A percentile compares a stretch with the other conserved stretches of the same genome.
phyloP scores from a whole-genome alignment of 2,797 vertebrate genomes.

The Arrhamphus sclerolepis region DNA sequence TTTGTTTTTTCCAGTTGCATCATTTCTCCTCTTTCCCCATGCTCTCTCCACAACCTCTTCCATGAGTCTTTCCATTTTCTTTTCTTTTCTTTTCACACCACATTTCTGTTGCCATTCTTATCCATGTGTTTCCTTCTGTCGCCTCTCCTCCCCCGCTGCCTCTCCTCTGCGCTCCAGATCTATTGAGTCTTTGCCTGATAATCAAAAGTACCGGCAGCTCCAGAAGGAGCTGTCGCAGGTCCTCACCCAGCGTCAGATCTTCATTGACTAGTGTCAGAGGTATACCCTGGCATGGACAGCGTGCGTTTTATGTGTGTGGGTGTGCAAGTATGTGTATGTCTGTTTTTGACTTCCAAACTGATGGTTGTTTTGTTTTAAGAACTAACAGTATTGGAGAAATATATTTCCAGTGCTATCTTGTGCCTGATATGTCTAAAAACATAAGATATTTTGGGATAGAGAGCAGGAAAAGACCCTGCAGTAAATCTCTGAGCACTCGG shows the following conservation, averaged over 20 bases:
- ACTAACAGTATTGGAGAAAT: background rate
- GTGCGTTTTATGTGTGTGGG: conserved; percentile 42
- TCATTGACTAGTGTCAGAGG: conserved; percentile 97
- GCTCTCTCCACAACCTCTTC: background rate
- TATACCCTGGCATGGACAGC: conserved; percentile 81
- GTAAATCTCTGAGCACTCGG: no score
- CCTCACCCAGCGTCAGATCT: conserved; percentile 99
- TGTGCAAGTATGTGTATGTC: conserved; percentile 9
- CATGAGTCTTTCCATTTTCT: background rate
- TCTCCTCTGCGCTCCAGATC: conserved; percentile 86
- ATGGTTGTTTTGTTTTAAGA: no score
- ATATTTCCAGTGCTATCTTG: no score
- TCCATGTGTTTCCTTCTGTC: conserved; percentile 21
- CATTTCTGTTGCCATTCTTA: conserved; percentile 19
- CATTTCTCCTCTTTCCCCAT: background rate
- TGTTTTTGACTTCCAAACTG: background rate
- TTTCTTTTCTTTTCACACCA: conserved; percentile 1
- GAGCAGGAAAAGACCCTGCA: background rate
- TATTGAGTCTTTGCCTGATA: conserved; percentile 98
- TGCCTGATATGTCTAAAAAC: no score
- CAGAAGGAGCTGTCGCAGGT: conserved; percentile 99
- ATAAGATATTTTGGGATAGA: background rate
- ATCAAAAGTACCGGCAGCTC: conserved; percentile 99
- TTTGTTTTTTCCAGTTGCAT: no score
- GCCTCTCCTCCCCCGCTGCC: conserved; percentile 46